phyloP scores from a whole-genome alignment of 2,113 vertebrate species.

The Podarcis raffonei region DNA sequence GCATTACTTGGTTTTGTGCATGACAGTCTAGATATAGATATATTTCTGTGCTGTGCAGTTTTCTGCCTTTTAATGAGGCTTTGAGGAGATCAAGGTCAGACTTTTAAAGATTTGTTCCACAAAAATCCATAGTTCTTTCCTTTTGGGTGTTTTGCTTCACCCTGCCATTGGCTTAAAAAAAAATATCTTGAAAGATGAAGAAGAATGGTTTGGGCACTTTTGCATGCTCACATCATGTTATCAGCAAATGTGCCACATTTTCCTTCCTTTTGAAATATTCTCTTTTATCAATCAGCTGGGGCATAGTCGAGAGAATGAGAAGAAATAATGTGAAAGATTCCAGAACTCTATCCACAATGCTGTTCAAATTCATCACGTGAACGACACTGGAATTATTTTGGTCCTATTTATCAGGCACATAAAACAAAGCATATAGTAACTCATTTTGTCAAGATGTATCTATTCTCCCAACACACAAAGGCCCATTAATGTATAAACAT shows the following conservation, averaged over 20 bases:
- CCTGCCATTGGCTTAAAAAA: background rate
- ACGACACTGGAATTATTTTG: constrained; percentile 12
- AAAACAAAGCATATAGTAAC: constrained; percentile 24
- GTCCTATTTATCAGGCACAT: background rate
- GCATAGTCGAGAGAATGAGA: background rate
- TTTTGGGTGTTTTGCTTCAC: constrained; percentile 11
- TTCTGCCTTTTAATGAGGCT: constrained; percentile 6
- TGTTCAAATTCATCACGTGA: constrained; percentile 37
- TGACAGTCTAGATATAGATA: background rate
- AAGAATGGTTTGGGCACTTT: constrained; percentile 17
- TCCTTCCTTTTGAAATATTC: background rate
- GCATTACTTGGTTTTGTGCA: background rate
- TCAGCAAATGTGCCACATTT: background rate
- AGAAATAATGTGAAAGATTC: background rate
- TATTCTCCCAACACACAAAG: constrained; percentile 30
- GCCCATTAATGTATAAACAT: constrained; percentile 27
- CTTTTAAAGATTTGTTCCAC: constrained; percentile 27
- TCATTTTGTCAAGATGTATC: constrained; percentile 20
- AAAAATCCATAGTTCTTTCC: constrained; percentile 14
- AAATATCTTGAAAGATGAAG: constrained; percentile 10
- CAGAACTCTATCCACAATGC: background rate
- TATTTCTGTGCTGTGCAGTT: background rate
- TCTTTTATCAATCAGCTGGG: constrained; percentile 5
- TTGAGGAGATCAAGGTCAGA: constrained; percentile 1
- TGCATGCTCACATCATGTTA: background rate